A percentile compares a stretch with the other conserved stretches of the same genome.
These are phyloP conservation scores for Drosophila fulvimacula DNA, from an alignment of 2,888 invertebrate genomes.

Conservation along the genomic window DNA sequence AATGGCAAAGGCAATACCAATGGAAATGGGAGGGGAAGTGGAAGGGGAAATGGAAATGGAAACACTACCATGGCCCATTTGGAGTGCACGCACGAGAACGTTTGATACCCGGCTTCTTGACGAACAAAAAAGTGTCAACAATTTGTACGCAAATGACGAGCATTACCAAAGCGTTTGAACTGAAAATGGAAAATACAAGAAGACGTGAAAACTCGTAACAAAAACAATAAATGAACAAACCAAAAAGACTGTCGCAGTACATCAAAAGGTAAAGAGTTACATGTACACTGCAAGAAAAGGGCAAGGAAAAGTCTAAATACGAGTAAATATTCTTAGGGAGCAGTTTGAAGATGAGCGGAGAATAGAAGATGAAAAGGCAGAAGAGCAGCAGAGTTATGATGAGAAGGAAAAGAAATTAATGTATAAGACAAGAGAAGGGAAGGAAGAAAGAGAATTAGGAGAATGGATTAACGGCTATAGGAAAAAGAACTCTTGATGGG, in stretches of 20 bases:
- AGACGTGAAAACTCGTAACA: conserved; percentile 43
- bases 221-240: conserved; percentile 15
- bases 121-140: conserved; percentile 66
- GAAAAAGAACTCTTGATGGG: too few species aligned
- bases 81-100: conserved; percentile 70
- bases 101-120: conserved; percentile 42
- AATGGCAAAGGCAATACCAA: background rate
- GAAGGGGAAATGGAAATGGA: conserved; percentile 2
- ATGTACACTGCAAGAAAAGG: conserved; percentile 27
- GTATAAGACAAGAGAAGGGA: too few species aligned
- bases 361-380: too few species aligned
- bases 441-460: too few species aligned
- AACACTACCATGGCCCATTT: conserved; percentile 39
- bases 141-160: conserved; percentile 70
- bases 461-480: too few species aligned
- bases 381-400: too few species aligned
- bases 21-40: background rate
- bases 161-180: conserved; percentile 57
- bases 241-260: conserved; percentile 29
- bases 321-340: background rate
- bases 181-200: conserved; percentile 34
- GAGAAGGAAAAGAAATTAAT: too few species aligned
- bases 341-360: background rate
- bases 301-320: background rate
- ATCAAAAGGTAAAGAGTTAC: conserved; percentile 34